Percentiles rank a stretch among this genome's conserved stretches.
Evolutionary conservation across 2,797 vertebrate genomes (phyloP).

Genomic region (Sus cebifrons): DNA sequence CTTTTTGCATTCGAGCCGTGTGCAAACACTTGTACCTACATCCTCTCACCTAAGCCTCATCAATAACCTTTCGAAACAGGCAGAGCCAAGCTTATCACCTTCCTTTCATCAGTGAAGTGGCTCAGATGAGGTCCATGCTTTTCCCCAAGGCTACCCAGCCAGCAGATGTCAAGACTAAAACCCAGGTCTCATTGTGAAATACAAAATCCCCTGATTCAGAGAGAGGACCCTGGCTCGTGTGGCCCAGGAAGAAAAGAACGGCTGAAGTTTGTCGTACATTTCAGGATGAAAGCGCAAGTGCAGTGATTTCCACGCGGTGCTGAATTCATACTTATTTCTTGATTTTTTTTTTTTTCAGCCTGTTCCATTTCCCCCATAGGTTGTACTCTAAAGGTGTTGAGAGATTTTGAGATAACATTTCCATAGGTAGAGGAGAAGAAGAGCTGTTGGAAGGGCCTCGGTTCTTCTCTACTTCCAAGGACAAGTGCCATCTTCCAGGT

Average conservation of each 20-base stretch:
- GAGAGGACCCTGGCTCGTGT: background rate
- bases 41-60: background rate
- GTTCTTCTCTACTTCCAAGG: background rate
- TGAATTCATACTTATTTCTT: background rate
- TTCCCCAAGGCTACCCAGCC: background rate
- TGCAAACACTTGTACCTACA: background rate
- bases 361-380: background rate
- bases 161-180: background rate
- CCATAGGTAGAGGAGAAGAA: background rate
- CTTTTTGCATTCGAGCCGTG: background rate
- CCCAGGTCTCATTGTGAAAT: background rate
- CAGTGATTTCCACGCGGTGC: background rate
- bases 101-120: background rate
- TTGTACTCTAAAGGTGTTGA: background rate
- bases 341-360: background rate
- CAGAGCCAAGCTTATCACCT: rapidly evolving
- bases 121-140: background rate
- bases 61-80: background rate
- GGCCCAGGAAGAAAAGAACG: background rate
- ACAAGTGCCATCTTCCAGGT: background rate
- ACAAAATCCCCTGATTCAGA: background rate
- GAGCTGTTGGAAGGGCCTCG: background rate
- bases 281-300: background rate
- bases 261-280: background rate
- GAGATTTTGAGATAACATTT: background rate